Evolutionary conservation across 2,797 vertebrate species (phyloP), one percentile per base, ranked within the genome.

Genomic region (Falco rusticolus): DNA sequence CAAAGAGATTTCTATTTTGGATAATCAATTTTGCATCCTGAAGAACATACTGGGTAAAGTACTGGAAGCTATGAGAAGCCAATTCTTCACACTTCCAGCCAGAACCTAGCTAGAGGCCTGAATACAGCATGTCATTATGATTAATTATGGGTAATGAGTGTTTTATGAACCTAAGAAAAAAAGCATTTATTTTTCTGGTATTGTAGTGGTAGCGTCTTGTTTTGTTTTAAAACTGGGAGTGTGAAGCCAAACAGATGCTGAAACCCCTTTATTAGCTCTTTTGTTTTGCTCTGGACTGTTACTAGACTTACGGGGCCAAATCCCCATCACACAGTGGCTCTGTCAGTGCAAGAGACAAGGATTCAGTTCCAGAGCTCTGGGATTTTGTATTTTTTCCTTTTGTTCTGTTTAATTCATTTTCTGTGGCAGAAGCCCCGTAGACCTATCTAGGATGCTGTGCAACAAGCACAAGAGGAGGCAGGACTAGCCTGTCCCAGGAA

Each of bases 71-170:
- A 83, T 89, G 89, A 94, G 95, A 94, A 97, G 95, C 96, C 96
- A 97, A 94, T 95, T 98, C 92, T 95, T 96, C 91, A 89, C 4
- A 80, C 86, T 97, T 88, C 71, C 94, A 87, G 65, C 96, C 97
- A 97, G 97, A 96, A 94, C 87, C 90, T 90, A 96, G 94, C 96
- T 90, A 96, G 95, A 90, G 94, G 96, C 76, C 82, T 98, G 98
- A 98, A 98, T 98, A 71, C 94, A 87, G 90, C 25, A 47, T 97
- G 97, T 98, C 98, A 98, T 97, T 95, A 97, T 98, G 98, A 98
- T 98, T 98, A 98, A 98, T 98, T 98, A 97, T 97, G 96, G 96
- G 97, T 98, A 98, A 98, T 98, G 97, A 98, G 97, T 97, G 96
- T 97, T 98, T 98, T 98, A 97, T 92, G 98, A 98, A 97, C 93